Percentiles rank a stretch among this genome's conserved stretches.
Conservation (phyloP, 2,113 vertebrate species). For the Dryoscopus gambensis region DNA sequence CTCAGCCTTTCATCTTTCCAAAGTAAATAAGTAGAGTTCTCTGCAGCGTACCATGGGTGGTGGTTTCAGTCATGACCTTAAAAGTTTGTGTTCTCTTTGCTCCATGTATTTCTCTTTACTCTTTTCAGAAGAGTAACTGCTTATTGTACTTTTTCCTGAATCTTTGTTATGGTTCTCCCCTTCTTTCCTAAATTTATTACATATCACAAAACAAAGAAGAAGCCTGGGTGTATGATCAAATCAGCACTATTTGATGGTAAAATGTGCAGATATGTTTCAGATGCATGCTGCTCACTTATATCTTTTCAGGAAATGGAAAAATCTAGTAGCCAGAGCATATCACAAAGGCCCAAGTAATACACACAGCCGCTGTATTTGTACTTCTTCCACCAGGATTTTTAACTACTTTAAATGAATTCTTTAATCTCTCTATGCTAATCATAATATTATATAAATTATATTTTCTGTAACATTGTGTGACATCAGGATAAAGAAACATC, state of each 20-base stretch:
- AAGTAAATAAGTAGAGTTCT: conserved; percentile 12
- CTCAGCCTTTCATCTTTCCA: neutral
- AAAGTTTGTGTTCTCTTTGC: neutral
- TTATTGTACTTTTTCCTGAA: neutral
- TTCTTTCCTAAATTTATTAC: neutral
- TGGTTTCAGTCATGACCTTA: conserved; percentile 7
- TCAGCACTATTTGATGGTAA: neutral
- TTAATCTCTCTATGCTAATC: neutral
- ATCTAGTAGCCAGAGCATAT: neutral
- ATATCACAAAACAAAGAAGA: neutral
- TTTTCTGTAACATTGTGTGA: neutral
- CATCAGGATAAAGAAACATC: neutral
- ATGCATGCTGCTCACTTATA: neutral
- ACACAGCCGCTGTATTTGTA: neutral
- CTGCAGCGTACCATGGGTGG: neutral
- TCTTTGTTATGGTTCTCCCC: neutral
- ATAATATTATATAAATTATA: neutral
- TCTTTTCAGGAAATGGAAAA: neutral
- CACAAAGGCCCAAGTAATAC: neutral
- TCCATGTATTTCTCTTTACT: neutral
- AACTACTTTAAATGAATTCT: neutral
- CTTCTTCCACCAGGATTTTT: neutral
- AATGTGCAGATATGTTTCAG: neutral
- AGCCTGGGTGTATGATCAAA: neutral
- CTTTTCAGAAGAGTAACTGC: neutral